Conservation (phyloP, 2,113 vertebrate genomes). For the Struthidea cinerea region DNA sequence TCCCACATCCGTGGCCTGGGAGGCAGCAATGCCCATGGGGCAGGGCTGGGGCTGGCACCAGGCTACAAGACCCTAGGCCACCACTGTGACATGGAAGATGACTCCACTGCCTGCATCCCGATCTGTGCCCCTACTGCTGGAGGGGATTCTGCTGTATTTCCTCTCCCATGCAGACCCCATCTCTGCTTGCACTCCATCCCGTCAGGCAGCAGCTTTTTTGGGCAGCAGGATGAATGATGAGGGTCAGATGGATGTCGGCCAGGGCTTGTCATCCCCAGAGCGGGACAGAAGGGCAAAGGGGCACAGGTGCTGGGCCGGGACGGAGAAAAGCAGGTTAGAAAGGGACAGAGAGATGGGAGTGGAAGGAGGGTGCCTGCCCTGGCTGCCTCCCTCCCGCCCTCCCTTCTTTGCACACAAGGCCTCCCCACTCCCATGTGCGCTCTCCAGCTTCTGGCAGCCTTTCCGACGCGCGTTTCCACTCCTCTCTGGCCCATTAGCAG, state of each 20-base stretch:
- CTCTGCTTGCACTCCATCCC: background rate
- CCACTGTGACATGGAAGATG: rapidly evolving
- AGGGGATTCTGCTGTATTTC: background rate
- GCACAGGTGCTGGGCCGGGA: rapidly evolving
- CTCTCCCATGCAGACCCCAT: background rate
- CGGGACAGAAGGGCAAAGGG: rapidly evolving
- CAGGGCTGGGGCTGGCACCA: background rate
- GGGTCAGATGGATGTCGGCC: background rate
- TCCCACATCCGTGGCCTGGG: background rate
- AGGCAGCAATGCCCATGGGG: background rate
- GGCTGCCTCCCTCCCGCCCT: background rate
- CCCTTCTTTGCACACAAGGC: conserved; percentile 27
- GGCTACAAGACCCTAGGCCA: rapidly evolving
- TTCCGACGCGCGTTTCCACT: conserved; percentile 21
- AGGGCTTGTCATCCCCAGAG: background rate
- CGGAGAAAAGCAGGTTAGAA: background rate
- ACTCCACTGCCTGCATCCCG: background rate
- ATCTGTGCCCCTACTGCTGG: background rate
- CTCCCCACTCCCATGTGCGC: background rate
- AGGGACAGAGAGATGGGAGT: background rate
- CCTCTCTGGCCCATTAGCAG: conserved; percentile 64
- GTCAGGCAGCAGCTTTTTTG: background rate
- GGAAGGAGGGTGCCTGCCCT: background rate
- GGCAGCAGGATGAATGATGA: background rate
- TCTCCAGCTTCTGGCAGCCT: conserved; percentile 49